Percentiles rank a stretch among this genome's conserved stretches.
Evolutionary conservation across 2,888 invertebrate species (phyloP).

Genomic region (Drosophila neutralis): DNA sequence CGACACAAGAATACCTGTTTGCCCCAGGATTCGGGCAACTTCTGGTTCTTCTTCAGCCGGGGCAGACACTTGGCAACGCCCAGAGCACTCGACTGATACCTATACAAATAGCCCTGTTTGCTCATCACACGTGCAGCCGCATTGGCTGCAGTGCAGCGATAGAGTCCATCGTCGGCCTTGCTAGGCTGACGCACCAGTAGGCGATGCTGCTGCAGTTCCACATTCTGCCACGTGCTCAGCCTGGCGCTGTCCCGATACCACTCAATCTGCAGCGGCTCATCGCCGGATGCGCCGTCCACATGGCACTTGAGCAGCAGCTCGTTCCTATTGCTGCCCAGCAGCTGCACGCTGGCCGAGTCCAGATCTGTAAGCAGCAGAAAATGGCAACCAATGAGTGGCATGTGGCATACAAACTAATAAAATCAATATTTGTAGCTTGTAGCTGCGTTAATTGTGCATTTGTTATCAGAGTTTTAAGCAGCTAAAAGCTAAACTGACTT

Average conservation of each 20-base stretch:
- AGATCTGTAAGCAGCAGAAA: slow-evolving; percentile 73
- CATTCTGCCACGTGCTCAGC: slow-evolving; percentile 86
- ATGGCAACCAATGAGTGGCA: slow-evolving; percentile 2
- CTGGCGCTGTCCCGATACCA: slow-evolving; percentile 87
- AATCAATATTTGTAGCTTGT: not conserved
- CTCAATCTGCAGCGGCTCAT: slow-evolving; percentile 81
- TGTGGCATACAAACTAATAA: not conserved
- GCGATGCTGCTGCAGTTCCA: slow-evolving; percentile 86
- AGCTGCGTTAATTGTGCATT: not conserved
- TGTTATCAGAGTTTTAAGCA: not conserved
- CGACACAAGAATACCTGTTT: slow-evolving; percentile 83
- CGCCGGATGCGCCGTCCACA: slow-evolving; percentile 82
- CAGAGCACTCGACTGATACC: slow-evolving; percentile 33
- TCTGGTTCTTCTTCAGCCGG: slow-evolving; percentile 77
- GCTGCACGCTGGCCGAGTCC: slow-evolving; percentile 80
- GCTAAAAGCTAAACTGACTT: not conserved
- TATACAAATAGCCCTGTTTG: slow-evolving; percentile 78
- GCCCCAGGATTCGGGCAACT: slow-evolving; percentile 69
- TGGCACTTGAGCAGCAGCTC: slow-evolving; percentile 83
- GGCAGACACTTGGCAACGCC: slow-evolving; percentile 76
- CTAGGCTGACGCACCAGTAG: slow-evolving; percentile 81
- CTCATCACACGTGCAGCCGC: slow-evolving; percentile 86
- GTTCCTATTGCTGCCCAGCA: slow-evolving; percentile 79
- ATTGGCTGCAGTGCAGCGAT: slow-evolving; percentile 90
- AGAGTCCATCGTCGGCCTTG: slow-evolving; percentile 88